These are phyloP conservation scores for Eupithecia abbreviata DNA, from an alignment of 2,888 invertebrate genomes.

Conservation along the genomic window DNA sequence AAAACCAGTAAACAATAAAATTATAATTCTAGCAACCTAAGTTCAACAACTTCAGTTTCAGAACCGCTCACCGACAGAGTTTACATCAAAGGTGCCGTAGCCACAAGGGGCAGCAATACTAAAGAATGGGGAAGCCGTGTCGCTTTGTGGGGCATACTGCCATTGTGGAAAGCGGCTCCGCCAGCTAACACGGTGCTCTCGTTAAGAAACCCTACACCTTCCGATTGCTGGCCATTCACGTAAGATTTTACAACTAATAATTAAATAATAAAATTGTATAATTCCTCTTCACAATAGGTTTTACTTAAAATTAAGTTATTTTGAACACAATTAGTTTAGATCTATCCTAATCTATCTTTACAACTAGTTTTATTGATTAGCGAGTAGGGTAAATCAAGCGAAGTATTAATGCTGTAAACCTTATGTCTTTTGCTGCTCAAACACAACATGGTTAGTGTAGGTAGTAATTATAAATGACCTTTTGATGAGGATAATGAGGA, in stretches of 20 bases:
- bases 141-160: slow-evolving; percentile 72
- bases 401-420: no score
- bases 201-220: slow-evolving; percentile 65
- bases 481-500: no score
- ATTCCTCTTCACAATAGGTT: no score
- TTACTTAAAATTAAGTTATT: no score
- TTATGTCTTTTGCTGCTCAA: no score
- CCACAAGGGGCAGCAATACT: slow-evolving; percentile 62
- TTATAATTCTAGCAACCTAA: background rate
- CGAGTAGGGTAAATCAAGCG: no score
- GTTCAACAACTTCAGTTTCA: slow-evolving; percentile 19
- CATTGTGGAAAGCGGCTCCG: slow-evolving; percentile 69
- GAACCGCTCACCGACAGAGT: slow-evolving; percentile 28
- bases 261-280: no score
- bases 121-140: slow-evolving; percentile 68
- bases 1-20: background rate
- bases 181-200: slow-evolving; percentile 71
- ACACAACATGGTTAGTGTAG: no score
- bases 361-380: no score
- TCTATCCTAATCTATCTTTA: background rate
- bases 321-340: no score
- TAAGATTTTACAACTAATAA: slow-evolving; percentile 40
- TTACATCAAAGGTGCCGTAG: slow-evolving; percentile 58
- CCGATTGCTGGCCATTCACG: slow-evolving; percentile 79
- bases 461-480: no score